Base-by-base conservation (phyloP, 2,113 vertebrate species). In the Brachyhypopomus gauderio region DNA sequence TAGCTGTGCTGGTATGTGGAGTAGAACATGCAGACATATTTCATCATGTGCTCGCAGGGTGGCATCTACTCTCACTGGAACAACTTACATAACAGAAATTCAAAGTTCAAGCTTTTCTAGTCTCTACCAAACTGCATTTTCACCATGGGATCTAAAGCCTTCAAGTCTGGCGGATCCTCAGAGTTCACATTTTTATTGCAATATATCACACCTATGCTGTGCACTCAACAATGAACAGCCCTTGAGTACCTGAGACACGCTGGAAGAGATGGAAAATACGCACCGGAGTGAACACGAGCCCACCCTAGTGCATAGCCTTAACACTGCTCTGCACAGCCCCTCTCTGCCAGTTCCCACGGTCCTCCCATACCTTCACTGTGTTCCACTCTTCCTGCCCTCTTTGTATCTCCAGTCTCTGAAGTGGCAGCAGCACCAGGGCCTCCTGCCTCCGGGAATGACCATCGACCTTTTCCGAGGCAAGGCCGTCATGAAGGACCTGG, bases 401-500 rank as follows among this genome's bases (percentile, higher is more conserved):
- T 12, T 30, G 12, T 11, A 1, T 7, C 59, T 52, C 8, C 86
- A 99, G 97, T 96, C 97, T 2, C 85, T 99, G 84, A 99, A 99
- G 62, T 99, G 97, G 97, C 98, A 99, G 88, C 98, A 99, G 87
- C 97, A 98, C 86, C 97, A 99, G 87, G 97, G 97, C 0, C 91
- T 98, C 67, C 92, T 99, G 75, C 97, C 97, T 81, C 97, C 98
- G 0, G 98, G 97, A 0, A 98, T 98, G 96, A 98, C 97, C 0
- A 97, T 99, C 62, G 97, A 99, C 85, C 94, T 99, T 90, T 99
- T 99, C 89, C 91, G 97, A 86, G 97, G 98, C 56, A 99, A 98
- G 93, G 97, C 97, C 63, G 96, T 96, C 0, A 96, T 99, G 70
- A 99, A 99, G 90, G 97, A 99, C 0, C 96, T 98, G 11, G 97